Conservation (phyloP, 2,888 invertebrate species). For the Drosophila prostipennis region DNA sequence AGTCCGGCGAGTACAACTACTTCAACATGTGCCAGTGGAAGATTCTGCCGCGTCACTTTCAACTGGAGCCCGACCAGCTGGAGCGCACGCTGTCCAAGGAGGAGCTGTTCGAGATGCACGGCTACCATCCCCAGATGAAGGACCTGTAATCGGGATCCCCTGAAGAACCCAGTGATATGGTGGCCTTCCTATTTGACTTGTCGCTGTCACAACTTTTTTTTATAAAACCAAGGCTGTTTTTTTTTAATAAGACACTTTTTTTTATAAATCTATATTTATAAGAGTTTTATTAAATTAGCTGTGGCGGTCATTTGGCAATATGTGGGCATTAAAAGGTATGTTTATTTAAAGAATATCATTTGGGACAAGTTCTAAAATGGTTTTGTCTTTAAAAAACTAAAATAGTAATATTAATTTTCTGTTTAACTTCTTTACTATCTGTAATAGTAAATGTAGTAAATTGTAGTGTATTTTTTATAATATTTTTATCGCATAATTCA, state of each 20-base stretch:
- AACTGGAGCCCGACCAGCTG: conserved; percentile 49
- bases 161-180: not conserved
- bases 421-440: too few species aligned
- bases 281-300: not conserved
- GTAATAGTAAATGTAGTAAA: too few species aligned
- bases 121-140: conserved; percentile 63
- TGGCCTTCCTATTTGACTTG: not conserved
- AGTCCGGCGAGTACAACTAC: conserved; percentile 65
- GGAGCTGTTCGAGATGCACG: conserved; percentile 51
- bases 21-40: conserved; percentile 63
- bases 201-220: conserved; percentile 16
- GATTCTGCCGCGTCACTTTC: conserved; percentile 52
- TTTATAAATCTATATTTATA: not conserved
- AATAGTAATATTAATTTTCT: too few species aligned
- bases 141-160: too few species aligned
- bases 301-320: too few species aligned
- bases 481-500: too few species aligned
- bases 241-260: not conserved
- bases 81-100: conserved; percentile 59
- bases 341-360: too few species aligned
- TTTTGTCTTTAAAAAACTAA: too few species aligned
- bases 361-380: too few species aligned
- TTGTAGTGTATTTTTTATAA: too few species aligned
- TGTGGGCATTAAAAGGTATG: too few species aligned
- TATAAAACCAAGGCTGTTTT: conserved; percentile 3